Conservation (phyloP, 1,140 invertebrate genomes). For the Elysia chlorotica region DNA sequence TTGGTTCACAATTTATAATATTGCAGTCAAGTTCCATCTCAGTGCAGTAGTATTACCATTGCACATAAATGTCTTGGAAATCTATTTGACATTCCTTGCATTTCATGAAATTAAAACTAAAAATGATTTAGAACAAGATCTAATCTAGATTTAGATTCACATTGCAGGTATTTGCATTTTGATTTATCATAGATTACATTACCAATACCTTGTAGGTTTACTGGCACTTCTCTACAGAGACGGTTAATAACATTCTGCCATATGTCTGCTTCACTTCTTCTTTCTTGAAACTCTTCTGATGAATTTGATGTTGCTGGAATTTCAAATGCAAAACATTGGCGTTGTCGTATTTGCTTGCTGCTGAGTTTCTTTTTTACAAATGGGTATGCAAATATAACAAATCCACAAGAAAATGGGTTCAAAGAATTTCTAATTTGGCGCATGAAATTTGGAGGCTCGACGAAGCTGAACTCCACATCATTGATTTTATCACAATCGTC, state of each 20-base stretch:
- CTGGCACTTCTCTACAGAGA: conserved; percentile 31
- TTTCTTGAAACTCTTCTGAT: conserved; percentile 82
- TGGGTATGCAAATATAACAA: conserved; percentile 85
- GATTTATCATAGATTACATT: not conserved
- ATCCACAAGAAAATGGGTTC: conserved; percentile 77
- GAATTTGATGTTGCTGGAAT: conserved; percentile 72
- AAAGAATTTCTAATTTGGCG: too few relatives aligned
- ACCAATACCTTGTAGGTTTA: conserved; percentile 29
- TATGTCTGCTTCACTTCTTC: conserved; percentile 79
- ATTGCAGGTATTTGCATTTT: too few relatives aligned
- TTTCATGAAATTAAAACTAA: not conserved
- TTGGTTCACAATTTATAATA: too few relatives aligned
- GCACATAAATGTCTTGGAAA: too few relatives aligned
- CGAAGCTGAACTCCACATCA: conserved; percentile 11
- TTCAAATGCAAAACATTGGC: conserved; percentile 79
- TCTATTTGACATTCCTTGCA: too few relatives aligned
- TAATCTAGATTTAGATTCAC: not conserved
- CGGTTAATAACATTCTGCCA: conserved; percentile 75
- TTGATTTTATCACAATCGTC: too few relatives aligned
- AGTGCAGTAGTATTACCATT: too few relatives aligned
- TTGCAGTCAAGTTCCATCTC: too few relatives aligned
- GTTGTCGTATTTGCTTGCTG: conserved; percentile 68
- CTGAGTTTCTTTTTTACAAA: conserved; percentile 70
- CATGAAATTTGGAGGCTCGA: conserved; percentile 63
- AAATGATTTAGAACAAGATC: not conserved